Conservation (phyloP, 2,888 invertebrate genomes). For the Andrena praecox region DNA sequence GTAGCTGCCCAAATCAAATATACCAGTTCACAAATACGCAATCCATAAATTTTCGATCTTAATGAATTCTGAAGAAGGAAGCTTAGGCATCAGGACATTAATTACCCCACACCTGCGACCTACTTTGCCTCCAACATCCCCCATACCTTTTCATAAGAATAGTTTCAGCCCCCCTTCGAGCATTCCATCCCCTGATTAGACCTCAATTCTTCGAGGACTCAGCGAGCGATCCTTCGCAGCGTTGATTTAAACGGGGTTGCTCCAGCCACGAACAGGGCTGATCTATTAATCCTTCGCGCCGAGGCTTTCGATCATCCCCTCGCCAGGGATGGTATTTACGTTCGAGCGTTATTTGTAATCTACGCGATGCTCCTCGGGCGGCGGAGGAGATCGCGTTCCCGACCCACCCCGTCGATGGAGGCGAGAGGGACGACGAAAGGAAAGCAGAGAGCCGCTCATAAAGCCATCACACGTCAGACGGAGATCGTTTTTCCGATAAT, state of each 20-base stretch:
- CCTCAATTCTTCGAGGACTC: neutral
- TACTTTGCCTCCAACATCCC: too few species aligned
- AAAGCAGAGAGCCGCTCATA: constrained; percentile 52
- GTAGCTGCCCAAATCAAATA: neutral
- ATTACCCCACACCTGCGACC: too few species aligned
- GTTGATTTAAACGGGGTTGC: neutral
- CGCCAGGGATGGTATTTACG: constrained; percentile 37
- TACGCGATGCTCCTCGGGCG: constrained; percentile 52
- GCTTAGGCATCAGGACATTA: neutral
- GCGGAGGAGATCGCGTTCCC: constrained; percentile 15
- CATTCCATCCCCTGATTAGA: neutral
- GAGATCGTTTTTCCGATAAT: constrained; percentile 71
- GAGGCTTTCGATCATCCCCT: constrained; percentile 34
- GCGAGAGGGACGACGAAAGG: neutral
- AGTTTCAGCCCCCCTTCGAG: too few species aligned
- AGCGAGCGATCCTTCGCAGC: neutral
- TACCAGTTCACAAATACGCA: too few species aligned
- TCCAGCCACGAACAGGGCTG: constrained; percentile 19
- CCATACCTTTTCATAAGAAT: too few species aligned
- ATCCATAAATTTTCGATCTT: too few species aligned
- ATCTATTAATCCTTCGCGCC: constrained; percentile 41
- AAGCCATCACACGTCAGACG: constrained; percentile 64
- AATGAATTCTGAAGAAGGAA: neutral
- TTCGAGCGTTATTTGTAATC: constrained; percentile 54
- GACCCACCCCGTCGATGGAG: constrained; percentile 15